Evolutionary conservation across 2,113 vertebrate genomes (phyloP), one percentile per base, ranked within the genome.

Genomic region (Rhizomys pruinosus): DNA sequence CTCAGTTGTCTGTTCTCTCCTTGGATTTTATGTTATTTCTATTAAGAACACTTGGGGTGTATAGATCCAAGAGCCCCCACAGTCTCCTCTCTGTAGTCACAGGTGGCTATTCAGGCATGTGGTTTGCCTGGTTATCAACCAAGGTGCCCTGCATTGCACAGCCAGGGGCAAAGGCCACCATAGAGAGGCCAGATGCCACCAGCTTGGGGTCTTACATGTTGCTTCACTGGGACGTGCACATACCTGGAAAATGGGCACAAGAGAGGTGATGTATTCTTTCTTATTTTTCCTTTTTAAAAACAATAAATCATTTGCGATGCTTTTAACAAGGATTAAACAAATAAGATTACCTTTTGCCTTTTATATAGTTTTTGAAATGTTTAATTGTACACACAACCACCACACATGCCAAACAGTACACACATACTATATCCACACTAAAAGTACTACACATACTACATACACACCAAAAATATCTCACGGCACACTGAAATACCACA

Each of bases 281-380:
- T 92, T 91, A 73, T 80, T 93, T 92, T 94, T 92, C 96, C 95
- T 97, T 96, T 93, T 93, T 86, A 95, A 93, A 92, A 87, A 27
- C 88, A 96, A 95, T 96, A 96, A 96, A 95, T 72, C 81, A 90
- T 76, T 96, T 92, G 96, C 92, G 95, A 95, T 91, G 97, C 96
- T 97, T 97, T 96, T 96, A 97, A 96, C 94, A 92, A 94, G 91
- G 84, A 87, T 55, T 34, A 84, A 82, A 71, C 15, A 66, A 7
- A 5, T 5, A 25, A 1, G 42, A 15, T 42, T 19, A 0, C 77
- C 22, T 3, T 71, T 8, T n/a, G n/a, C 57, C 80, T 94, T 55
- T 52, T 52, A 52, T 52, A 52, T 52, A 52, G 47, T 52, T 52
- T 52, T 52, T 52, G 47, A n/a, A n/a, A 52, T 52, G 47, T 52